phyloP scores from a whole-genome alignment of 2,888 invertebrate genomes.

The Erannis defoliaria region DNA sequence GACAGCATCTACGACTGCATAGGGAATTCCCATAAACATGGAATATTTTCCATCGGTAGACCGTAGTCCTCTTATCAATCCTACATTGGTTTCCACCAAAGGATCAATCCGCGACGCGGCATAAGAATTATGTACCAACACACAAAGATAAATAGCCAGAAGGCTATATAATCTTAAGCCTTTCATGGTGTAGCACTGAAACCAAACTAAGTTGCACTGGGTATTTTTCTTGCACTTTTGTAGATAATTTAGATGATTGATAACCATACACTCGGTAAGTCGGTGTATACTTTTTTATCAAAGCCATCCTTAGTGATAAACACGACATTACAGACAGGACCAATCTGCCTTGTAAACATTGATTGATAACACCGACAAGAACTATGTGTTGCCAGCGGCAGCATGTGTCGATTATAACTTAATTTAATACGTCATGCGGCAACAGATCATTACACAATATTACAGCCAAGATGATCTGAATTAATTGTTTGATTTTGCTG shows the following conservation, averaged over 20 bases:
- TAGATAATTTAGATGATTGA: background rate
- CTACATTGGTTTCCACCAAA: slow-evolving; percentile 60
- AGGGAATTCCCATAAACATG: slow-evolving; percentile 72
- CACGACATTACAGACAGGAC: background rate
- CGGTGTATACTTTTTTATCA: background rate
- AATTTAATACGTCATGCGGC: too few relatives aligned
- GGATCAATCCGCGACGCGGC: slow-evolving; percentile 56
- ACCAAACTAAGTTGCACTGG: slow-evolving; percentile 3
- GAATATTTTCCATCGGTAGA: slow-evolving; percentile 63
- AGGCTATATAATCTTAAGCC: slow-evolving; percentile 28
- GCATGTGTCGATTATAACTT: background rate
- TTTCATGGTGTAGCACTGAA: slow-evolving; percentile 40
- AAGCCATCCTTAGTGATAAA: background rate
- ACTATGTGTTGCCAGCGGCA: background rate
- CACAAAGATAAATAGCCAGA: slow-evolving; percentile 36
- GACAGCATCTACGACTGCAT: slow-evolving; percentile 56
- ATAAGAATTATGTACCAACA: slow-evolving; percentile 37
- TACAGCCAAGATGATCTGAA: too few relatives aligned
- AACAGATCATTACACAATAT: too few relatives aligned
- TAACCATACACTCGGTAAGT: background rate
- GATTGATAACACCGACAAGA: slow-evolving; percentile 1
- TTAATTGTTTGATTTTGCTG: too few relatives aligned
- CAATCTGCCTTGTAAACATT: background rate
- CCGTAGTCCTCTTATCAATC: slow-evolving; percentile 60
- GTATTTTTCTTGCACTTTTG: background rate